Evolutionary conservation across 2,113 vertebrate species (phyloP).

Genomic region (Glaucomys volans): DNA sequence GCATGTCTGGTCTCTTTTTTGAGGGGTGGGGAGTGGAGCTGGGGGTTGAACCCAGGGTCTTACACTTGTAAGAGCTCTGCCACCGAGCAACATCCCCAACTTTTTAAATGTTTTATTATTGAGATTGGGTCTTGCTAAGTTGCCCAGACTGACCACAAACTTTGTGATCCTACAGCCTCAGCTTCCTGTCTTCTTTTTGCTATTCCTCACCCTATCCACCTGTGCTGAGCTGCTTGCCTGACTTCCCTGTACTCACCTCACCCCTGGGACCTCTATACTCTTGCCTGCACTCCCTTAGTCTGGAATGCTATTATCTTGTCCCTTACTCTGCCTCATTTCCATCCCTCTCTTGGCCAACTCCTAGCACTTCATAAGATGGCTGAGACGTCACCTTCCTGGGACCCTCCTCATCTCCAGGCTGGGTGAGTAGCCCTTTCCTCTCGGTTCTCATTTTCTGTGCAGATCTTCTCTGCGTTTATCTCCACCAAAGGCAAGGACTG

Average conservation of each 20-base stretch:
- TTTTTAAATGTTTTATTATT: neutral
- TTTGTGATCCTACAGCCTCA: neutral
- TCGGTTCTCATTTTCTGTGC: neutral
- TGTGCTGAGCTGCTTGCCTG: rapidly evolving
- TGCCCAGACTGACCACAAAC: neutral
- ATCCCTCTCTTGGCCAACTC: neutral
- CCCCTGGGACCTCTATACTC: neutral
- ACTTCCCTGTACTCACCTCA: neutral
- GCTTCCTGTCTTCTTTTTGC: neutral
- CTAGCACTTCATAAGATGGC: neutral
- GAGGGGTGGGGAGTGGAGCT: too few species aligned
- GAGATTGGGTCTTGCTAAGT: neutral
- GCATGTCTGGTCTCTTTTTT: neutral
- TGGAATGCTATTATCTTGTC: neutral
- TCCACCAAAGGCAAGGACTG: neutral
- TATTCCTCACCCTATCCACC: neutral
- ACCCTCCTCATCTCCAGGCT: neutral
- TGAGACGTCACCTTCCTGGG: neutral
- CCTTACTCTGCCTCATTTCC: neutral
- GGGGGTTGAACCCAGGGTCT: neutral
- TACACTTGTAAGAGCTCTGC: neutral
- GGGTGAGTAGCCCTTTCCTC: too few species aligned
- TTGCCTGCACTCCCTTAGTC: neutral
- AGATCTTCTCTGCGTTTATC: neutral
- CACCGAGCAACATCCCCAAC: neutral